Percentiles rank a stretch among this genome's conserved stretches.
phyloP scores from a whole-genome alignment of 2,113 vertebrate species.

The Hemiscyllium ocellatum region DNA sequence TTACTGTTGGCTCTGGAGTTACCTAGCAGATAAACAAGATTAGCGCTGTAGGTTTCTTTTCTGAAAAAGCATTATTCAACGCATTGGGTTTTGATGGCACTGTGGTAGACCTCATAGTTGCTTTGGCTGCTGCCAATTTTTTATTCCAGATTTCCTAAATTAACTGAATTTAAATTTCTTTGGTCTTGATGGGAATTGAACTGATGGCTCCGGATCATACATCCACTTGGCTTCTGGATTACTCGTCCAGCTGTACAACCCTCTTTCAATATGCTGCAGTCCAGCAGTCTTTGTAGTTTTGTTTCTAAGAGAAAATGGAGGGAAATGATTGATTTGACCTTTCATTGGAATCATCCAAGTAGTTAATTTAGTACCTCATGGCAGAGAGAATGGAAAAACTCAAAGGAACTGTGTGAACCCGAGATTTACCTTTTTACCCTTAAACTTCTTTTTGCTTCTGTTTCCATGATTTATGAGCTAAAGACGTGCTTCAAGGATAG shows the following conservation, averaged over 20 bases:
- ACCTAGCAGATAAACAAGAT: neutral
- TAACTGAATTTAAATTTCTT: neutral
- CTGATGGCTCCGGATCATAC: neutral
- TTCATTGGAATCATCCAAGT: neutral
- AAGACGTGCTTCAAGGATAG: neutral
- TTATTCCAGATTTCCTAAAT: neutral
- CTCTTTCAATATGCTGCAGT: neutral
- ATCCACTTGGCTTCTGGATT: neutral
- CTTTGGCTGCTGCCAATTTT: neutral
- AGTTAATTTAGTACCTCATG: neutral
- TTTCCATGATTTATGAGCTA: neutral
- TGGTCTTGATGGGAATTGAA: neutral
- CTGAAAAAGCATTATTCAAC: neutral
- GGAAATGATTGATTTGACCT: neutral
- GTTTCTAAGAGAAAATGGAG: neutral
- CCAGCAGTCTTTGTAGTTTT: neutral
- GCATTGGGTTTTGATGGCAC: neutral
- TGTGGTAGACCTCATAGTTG: neutral
- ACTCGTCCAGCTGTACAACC: neutral
- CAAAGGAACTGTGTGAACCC: neutral
- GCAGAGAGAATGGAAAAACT: neutral
- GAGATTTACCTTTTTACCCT: neutral
- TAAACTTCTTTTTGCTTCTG: neutral
- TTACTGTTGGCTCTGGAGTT: neutral
- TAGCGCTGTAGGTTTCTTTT: neutral